Evolutionary conservation across 92 coral and sea anemone species (phyloP), one percentile per base, ranked within the genome.

Genomic region (Parazoanthus swiftii): DNA sequence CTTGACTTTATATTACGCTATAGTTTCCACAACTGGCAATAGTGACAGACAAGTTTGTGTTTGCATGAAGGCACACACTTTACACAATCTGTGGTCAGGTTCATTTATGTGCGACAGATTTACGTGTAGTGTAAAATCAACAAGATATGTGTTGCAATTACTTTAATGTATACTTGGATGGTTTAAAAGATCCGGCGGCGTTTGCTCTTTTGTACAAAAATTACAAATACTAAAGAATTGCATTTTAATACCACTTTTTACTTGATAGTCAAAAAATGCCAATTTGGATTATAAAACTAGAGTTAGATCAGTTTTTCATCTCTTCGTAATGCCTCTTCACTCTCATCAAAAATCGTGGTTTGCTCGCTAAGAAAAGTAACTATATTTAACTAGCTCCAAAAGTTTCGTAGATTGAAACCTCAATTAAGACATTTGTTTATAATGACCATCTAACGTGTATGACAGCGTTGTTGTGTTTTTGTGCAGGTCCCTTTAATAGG

Each of bases 1-100:
- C 65, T 33, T 29, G 85, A 80, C 59, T 20, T 39, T 56, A 29
- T 10, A 36, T 78, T 25, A 29, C 26, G 18, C 48, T 23, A 36
- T 73, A 58, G 70, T 20, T 23, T 14, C 29, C 10, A n/a, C 23
- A 5, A 56, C 46, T 59, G 39, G 43, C 29, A 14, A 4, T 20
- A n/a, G n/a, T n/a, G n/a, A 54, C 39, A 13, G n/a, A 29, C 67
- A n/a, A 50, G 43, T 46, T 80, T 33, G n/a, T 56, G 73, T 29
- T 36, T 80, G 85, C 85, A 80, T 80, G 85, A 58, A 35, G 18
- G 21, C 35, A 21, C 85, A 56, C 36, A 50, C 29, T 79, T 15
- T 33, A 73, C 68, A 80, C 43, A 80, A 50, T 16, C 18, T 44
- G 14, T 54, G 2, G 37, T 67, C 21, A 23, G 33, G 14, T 29